Conservation (phyloP, 2,797 vertebrate genomes). For the Tympanoctomys barrerae region DNA sequence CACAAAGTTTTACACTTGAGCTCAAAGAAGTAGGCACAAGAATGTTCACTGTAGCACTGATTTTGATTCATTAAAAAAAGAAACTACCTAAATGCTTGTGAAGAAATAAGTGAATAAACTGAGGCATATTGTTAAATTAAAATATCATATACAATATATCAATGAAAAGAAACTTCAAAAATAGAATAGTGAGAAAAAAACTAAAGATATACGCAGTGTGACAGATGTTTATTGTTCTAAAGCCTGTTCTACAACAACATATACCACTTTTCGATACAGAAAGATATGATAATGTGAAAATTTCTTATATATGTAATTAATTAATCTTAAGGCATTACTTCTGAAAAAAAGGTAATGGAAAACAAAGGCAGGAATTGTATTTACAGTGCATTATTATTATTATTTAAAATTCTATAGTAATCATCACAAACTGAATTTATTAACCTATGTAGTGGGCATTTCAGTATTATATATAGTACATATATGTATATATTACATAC, state of each 20-base stretch:
- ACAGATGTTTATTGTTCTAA: slow-evolving; percentile 28
- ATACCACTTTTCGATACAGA: not conserved
- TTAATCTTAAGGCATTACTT: slow-evolving; percentile 46
- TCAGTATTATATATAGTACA: not conserved
- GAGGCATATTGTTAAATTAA: slow-evolving; percentile 12
- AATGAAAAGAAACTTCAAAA: slow-evolving; percentile 45
- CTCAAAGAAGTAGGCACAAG: not conserved
- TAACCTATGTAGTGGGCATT: not conserved
- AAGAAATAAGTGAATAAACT: slow-evolving; percentile 18
- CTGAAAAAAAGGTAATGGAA: slow-evolving; percentile 49
- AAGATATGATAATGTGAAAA: slow-evolving; percentile 36
- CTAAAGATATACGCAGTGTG: not conserved
- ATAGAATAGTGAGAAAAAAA: not conserved
- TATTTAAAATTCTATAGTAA: slow-evolving; percentile 25
- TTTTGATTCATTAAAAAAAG: not conserved
- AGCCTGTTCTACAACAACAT: not conserved
- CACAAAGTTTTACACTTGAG: not conserved
- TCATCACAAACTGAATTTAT: slow-evolving; percentile 41
- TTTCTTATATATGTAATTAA: slow-evolving; percentile 28
- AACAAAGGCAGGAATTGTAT: not conserved
- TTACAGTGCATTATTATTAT: not conserved
- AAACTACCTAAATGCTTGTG: slow-evolving; percentile 50
- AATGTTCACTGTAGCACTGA: not conserved
- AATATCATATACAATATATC: slow-evolving; percentile 30
- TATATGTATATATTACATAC: no score